Evolutionary conservation across 2,797 vertebrate species (phyloP).

Genomic region (Tangara arthus): DNA sequence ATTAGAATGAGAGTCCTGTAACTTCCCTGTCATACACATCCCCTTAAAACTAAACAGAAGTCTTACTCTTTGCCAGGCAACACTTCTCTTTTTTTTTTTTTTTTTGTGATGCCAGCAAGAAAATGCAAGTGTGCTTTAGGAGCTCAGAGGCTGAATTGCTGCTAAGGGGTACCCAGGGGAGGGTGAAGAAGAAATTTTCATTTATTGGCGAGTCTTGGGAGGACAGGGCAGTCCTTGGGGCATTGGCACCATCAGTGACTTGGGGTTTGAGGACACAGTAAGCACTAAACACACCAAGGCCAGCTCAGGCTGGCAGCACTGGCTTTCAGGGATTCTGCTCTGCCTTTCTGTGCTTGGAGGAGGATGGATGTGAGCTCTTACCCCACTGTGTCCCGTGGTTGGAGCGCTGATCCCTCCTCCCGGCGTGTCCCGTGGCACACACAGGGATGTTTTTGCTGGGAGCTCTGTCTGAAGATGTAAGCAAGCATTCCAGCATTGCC

Average conservation of each 20-base stretch:
- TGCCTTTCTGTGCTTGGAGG: neutral
- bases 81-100: neutral
- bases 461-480: neutral
- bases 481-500: neutral
- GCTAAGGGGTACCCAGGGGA: neutral
- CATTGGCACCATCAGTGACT: neutral
- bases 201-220: conserved; percentile 27
- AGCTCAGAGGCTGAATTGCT: neutral
- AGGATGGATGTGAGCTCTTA: neutral
- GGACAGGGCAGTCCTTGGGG: neutral
- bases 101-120: conserved; percentile 4
- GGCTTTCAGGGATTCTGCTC: neutral
- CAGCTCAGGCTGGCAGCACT: neutral
- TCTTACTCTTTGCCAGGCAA: conserved; percentile 54
- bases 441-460: fast-evolving
- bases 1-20: conserved; percentile 56
- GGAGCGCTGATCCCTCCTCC: neutral
- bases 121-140: conserved; percentile 39
- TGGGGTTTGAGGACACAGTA: neutral
- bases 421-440: fast-evolving
- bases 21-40: conserved; percentile 3
- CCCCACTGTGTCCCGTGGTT: fast-evolving
- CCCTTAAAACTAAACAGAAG: conserved; percentile 26
- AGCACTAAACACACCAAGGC: fast-evolving
- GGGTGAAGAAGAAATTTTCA: neutral